Percentiles rank a stretch among this genome's conserved stretches.
These are phyloP conservation scores for Serilophus lunatus DNA, from an alignment of 2,113 vertebrate species.

Conservation along the genomic window DNA sequence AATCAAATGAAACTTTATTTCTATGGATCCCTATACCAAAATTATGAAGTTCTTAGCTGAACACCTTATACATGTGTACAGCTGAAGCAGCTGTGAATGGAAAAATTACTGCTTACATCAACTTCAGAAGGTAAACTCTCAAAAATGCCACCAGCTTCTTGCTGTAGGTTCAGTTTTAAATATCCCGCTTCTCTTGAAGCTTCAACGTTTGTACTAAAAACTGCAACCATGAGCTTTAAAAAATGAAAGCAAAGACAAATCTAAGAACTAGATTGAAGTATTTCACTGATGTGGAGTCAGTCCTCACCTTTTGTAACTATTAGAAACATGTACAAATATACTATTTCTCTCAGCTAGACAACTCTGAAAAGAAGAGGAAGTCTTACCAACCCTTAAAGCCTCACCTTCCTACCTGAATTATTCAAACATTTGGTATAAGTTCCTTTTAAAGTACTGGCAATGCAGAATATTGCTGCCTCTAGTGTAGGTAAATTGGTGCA, in stretches of 20 bases:
- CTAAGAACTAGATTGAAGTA: slow-evolving; percentile 40
- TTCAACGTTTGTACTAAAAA: slow-evolving; percentile 15
- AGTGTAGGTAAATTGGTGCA: neutral
- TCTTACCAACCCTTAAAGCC: neutral
- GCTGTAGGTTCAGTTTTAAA: neutral
- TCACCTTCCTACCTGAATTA: neutral
- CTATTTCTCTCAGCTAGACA: neutral
- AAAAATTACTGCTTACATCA: neutral
- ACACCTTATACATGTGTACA: neutral
- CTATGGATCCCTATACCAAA: neutral
- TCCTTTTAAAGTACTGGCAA: neutral
- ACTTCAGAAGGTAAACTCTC: neutral
- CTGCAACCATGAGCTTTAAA: slow-evolving; percentile 29
- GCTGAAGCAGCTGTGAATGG: neutral
- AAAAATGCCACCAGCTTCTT: neutral
- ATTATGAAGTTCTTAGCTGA: neutral
- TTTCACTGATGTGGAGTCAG: neutral
- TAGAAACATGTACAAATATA: neutral
- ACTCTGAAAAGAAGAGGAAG: neutral
- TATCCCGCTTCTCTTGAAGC: slow-evolving; percentile 46
- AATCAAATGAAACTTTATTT: slow-evolving; percentile 51
- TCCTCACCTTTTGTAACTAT: neutral
- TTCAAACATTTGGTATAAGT: neutral
- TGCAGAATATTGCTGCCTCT: neutral
- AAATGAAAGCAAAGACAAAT: slow-evolving; percentile 57